Evolutionary conservation across 2,888 invertebrate species (phyloP), one percentile per base, ranked within the genome.

Genomic region (Eudasyphora cyanicolor): DNA sequence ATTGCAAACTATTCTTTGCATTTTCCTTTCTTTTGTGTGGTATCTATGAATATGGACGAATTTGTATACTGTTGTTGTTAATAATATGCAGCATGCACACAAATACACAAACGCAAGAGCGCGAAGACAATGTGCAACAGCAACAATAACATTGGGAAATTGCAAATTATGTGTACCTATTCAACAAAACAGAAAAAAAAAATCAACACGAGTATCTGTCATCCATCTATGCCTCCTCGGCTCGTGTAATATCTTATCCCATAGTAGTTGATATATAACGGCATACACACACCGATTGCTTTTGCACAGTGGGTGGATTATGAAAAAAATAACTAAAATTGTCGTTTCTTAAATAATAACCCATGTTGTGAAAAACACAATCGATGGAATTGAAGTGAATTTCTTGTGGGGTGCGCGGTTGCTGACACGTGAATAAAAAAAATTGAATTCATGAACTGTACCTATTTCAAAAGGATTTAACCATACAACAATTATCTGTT

Each of bases 71-170:
- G 67, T 42, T 73, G 4, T 19, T 70, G 42, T 69, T 62, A 0
- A 8, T 29, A 17, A 74, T 42, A 51, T 62, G 51, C 42, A 54
- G 54, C 67, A 57, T 45, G n/a, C 57, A 78, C 60, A 17, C 49
- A 69, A 5, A 49, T 7, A 49, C 17, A 21, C 51, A 7, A 5
- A 35, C 10, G 35, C 10, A 7, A 35, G 10, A 35, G 35, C 10
- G n/a, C n/a, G n/a, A n/a, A n/a, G 6, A 21, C 32, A 32, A 17
- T 29, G 21, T 64, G 19, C 24, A 64, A 64, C 64, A 38, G 71
- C 78, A 70, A 82, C 62, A 82, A 78, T 67, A 57, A 19, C 77
- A 75, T 80, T 83, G 75, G 54, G 80, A 80, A 80, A 83, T 83
- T 75, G 80, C 77, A 81, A 81, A 84, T 81, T 78, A 78, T 83